phyloP scores from a whole-genome alignment of 2,888 invertebrate species.

The Drosophila ochracea region DNA sequence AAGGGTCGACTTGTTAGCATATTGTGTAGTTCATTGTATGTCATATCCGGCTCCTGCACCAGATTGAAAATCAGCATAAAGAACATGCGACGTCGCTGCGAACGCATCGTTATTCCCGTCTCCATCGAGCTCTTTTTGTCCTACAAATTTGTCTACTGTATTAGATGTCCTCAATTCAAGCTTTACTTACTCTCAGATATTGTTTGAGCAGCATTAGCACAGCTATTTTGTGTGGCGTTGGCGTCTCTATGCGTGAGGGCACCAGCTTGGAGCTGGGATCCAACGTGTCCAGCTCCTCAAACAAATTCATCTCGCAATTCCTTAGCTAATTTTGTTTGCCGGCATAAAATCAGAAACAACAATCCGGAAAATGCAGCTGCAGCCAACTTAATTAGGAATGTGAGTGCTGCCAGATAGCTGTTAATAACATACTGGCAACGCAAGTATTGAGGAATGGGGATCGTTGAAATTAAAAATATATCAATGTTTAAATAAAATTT shows the following conservation, averaged over 20 bases:
- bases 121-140: constrained; percentile 80
- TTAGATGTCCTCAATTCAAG: background rate
- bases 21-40: constrained; percentile 88
- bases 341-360: constrained; percentile 36
- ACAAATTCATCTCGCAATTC: constrained; percentile 71
- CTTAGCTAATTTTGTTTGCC: constrained; percentile 38
- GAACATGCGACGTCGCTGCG: constrained; percentile 90
- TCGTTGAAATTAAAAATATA: background rate
- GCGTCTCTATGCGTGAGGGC: constrained; percentile 84
- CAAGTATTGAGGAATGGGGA: background rate
- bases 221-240: constrained; percentile 93
- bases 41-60: constrained; percentile 92
- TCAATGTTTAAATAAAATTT: too few relatives aligned
- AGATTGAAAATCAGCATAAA: constrained; percentile 92
- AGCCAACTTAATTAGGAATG: constrained; percentile 44
- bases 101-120: constrained; percentile 83
- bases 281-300: constrained; percentile 83
- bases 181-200: constrained; percentile 88
- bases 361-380: background rate
- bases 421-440: background rate
- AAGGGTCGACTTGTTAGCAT: constrained; percentile 86
- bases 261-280: constrained; percentile 77
- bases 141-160: constrained; percentile 45
- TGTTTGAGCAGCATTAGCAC: constrained; percentile 91
- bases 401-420: background rate